Evolutionary conservation across 2,113 vertebrate genomes (phyloP).

Genomic region (Nothobranchius kuhntae): DNA sequence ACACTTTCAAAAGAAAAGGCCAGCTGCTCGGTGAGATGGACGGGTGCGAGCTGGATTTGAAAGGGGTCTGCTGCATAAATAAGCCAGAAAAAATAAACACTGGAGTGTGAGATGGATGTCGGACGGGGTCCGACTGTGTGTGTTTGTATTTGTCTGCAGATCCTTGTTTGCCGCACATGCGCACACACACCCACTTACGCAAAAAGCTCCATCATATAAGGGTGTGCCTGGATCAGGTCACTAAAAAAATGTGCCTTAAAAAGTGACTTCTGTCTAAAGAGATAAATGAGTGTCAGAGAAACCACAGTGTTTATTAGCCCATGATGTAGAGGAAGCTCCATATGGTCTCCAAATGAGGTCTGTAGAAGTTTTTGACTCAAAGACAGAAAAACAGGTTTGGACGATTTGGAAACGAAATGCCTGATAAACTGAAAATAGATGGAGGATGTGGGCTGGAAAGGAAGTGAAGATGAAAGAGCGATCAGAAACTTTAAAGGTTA

Average conservation of each 20-base stretch:
- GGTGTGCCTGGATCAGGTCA: conserved; percentile 31
- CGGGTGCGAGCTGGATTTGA: conserved; percentile 44
- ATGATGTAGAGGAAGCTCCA: conserved; percentile 19
- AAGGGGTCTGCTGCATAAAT: conserved; percentile 58
- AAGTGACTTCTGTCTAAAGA: conserved; percentile 31
- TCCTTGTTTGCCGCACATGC: conserved; percentile 4
- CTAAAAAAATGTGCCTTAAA: conserved; percentile 30
- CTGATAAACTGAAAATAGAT: conserved; percentile 21
- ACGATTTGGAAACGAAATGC: conserved; percentile 3
- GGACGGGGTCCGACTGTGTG: conserved; percentile 19
- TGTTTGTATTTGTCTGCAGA: conserved; percentile 30
- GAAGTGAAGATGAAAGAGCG: background rate
- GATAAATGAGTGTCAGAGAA: conserved; percentile 19
- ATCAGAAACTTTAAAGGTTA: conserved; percentile 34
- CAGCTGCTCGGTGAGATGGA: conserved; percentile 45
- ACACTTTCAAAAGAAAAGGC: conserved; percentile 62
- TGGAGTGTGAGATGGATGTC: conserved; percentile 39
- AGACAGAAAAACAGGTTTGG: conserved; percentile 1
- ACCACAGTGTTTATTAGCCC: conserved; percentile 22
- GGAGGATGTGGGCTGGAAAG: background rate
- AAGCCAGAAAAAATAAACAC: conserved; percentile 42
- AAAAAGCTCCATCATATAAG: conserved; percentile 4
- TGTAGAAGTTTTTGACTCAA: background rate
- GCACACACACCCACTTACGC: background rate
- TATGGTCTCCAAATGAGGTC: conserved; percentile 12